Conservation (phyloP, 2,113 vertebrate genomes). For the Hyperopisus bebe region DNA sequence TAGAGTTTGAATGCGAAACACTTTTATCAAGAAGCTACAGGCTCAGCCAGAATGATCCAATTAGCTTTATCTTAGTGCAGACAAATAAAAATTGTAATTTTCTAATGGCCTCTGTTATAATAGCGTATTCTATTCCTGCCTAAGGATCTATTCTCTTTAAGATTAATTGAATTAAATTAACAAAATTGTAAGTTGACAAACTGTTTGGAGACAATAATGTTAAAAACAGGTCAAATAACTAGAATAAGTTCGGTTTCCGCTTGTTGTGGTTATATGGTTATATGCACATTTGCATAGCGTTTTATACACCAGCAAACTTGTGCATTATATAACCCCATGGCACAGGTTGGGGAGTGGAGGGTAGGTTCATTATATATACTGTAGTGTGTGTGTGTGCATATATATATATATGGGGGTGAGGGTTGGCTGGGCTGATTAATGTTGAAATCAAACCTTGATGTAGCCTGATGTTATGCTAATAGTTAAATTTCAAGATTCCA, state of each 20-base stretch:
- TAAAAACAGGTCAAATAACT: not conserved
- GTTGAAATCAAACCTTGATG: not conserved
- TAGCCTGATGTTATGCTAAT: not conserved
- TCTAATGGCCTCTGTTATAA: slow-evolving; percentile 2
- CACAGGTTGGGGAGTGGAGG: not conserved
- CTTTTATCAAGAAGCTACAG: slow-evolving; percentile 4
- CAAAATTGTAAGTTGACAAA: slow-evolving; percentile 1
- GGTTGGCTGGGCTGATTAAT: not conserved
- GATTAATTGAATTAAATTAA: not conserved
- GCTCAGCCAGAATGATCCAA: slow-evolving; percentile 6
- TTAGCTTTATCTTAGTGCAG: slow-evolving; percentile 10
- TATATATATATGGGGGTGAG: too few relatives aligned
- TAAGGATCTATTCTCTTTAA: not conserved
- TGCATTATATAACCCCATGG: not conserved
- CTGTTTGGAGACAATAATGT: not conserved
- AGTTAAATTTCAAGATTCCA: not conserved
- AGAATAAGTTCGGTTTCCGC: not conserved
- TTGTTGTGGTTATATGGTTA: not conserved
- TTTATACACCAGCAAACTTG: not conserved
- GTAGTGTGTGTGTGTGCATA: not conserved
- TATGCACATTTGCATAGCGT: not conserved
- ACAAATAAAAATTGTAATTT: slow-evolving; percentile 18
- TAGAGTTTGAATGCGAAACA: not conserved
- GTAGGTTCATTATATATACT: too few relatives aligned
- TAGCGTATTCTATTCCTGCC: not conserved